A percentile compares a stretch with the other conserved stretches of the same genome.
phyloP scores from a whole-genome alignment of 37 sponge, comb jelly and placozoan genomes.

The Halisarca cf. caerulea region DNA sequence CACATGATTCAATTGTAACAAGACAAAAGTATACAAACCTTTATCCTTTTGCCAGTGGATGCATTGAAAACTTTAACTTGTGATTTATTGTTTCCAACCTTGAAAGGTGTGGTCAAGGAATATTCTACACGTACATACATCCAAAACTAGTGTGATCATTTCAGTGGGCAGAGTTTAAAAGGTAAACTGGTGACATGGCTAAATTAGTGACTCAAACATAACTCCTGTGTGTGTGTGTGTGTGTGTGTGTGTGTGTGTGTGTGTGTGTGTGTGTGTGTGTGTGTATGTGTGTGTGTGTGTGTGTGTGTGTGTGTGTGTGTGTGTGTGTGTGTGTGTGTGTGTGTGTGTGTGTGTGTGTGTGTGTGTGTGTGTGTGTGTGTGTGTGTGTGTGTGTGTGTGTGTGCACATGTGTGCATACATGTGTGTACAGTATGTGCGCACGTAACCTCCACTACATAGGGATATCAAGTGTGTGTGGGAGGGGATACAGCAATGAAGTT shows the following conservation, averaged over 20 bases:
- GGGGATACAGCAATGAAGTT: slow-evolving; percentile 76
- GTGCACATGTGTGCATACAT: not conserved
- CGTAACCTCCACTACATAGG: not conserved
- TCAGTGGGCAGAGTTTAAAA: too few species aligned
- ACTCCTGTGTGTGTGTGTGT: too few species aligned
- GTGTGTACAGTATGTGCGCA: not conserved
- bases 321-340: not conserved
- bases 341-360: not conserved
- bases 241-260: too few species aligned
- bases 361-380: slow-evolving; percentile 2
- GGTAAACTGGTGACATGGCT: too few species aligned
- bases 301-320: too few species aligned
- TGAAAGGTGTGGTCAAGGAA: too few species aligned
- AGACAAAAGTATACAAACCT: slow-evolving; percentile 29
- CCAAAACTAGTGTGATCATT: too few species aligned
- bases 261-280: too few species aligned
- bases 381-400: not conserved
- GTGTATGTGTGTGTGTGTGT: too few species aligned
- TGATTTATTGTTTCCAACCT: slow-evolving; percentile 80
- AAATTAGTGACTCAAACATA: too few species aligned
- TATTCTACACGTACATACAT: too few species aligned
- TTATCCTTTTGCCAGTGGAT: slow-evolving; percentile 83
- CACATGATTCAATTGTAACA: not conserved
- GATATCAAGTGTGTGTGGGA: too few species aligned
- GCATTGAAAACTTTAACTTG: slow-evolving; percentile 86